Evolutionary conservation across 2,113 vertebrate species (phyloP).

Genomic region (Solea senegalensis): DNA sequence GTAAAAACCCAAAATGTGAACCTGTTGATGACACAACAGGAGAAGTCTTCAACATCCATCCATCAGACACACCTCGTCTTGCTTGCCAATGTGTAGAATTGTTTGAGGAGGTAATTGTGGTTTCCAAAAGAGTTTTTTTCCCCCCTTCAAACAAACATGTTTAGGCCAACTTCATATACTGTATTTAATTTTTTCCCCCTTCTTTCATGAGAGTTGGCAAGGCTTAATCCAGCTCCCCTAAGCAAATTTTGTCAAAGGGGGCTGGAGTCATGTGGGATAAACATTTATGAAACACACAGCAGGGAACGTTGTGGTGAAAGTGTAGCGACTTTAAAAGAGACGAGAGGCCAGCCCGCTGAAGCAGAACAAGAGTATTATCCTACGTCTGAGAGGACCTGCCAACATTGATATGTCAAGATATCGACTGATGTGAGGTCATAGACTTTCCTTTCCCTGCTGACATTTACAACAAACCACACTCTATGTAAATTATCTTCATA

Average conservation of each 20-base stretch:
- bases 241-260: slow-evolving; percentile 57
- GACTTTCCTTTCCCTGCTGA: slow-evolving; percentile 31
- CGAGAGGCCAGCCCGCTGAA: slow-evolving; percentile 50
- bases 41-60: neutral
- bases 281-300: slow-evolving; percentile 69
- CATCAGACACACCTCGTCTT: slow-evolving; percentile 14
- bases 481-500: slow-evolving; percentile 4
- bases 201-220: slow-evolving; percentile 61
- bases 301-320: slow-evolving; percentile 52
- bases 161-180: slow-evolving; percentile 57
- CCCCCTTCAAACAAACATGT: slow-evolving; percentile 53
- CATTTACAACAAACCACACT: slow-evolving; percentile 21
- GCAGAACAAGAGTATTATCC: slow-evolving; percentile 61
- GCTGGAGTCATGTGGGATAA: slow-evolving; percentile 63
- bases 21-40: neutral
- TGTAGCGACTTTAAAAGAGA: slow-evolving; percentile 66
- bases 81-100: slow-evolving; percentile 38
- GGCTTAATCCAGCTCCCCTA: slow-evolving; percentile 23
- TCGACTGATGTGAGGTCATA: slow-evolving; percentile 41
- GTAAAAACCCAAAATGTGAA: neutral
- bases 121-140: slow-evolving; percentile 47
- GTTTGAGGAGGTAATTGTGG: slow-evolving; percentile 67
- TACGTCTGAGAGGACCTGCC: slow-evolving; percentile 54
- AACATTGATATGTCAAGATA: slow-evolving; percentile 49
- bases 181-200: slow-evolving; percentile 29